A percentile compares a stretch with the other conserved stretches of the same genome.
These are phyloP conservation scores for Poeciliopsis presidionis DNA, from an alignment of 2,797 vertebrate species.

Conservation along the genomic window DNA sequence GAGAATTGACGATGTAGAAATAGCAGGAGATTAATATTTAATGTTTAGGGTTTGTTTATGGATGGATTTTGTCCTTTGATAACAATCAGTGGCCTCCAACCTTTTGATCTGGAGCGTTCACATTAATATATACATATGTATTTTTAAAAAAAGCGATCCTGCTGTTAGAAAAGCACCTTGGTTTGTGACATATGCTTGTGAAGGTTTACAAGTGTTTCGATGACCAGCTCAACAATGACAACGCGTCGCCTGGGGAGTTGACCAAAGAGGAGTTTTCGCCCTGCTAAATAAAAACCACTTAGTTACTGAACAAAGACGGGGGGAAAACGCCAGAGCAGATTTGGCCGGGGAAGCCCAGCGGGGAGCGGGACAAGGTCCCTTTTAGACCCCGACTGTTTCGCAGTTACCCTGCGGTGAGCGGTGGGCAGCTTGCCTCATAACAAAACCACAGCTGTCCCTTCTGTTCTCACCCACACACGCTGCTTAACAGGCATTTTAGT, in stretches of 20 bases:
- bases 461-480: constrained; percentile 65
- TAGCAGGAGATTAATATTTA: constrained; percentile 37
- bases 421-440: constrained; percentile 64
- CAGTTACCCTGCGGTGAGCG: constrained; percentile 68
- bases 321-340: constrained; percentile 53
- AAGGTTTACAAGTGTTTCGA: constrained; percentile 64
- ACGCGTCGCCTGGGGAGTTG: constrained; percentile 45
- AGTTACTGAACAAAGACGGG: constrained; percentile 73
- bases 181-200: constrained; percentile 67
- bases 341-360: constrained; percentile 66
- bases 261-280: constrained; percentile 39
- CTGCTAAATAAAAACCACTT: constrained; percentile 61
- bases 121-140: background rate
- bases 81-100: constrained; percentile 48
- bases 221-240: constrained; percentile 55
- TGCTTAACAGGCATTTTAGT: constrained; percentile 76
- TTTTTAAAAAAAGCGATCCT: constrained; percentile 7
- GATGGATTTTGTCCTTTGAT: constrained; percentile 34
- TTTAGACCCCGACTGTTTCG: constrained; percentile 66
- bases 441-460: constrained; percentile 77
- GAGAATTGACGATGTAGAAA: constrained; percentile 23
- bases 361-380: constrained; percentile 60
- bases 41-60: constrained; percentile 41
- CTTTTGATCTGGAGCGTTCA: constrained; percentile 34
- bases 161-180: constrained; percentile 43